Evolutionary conservation across 2,888 invertebrate genomes (phyloP), one percentile per base, ranked within the genome.

Genomic region (Dioctria linearis): DNA sequence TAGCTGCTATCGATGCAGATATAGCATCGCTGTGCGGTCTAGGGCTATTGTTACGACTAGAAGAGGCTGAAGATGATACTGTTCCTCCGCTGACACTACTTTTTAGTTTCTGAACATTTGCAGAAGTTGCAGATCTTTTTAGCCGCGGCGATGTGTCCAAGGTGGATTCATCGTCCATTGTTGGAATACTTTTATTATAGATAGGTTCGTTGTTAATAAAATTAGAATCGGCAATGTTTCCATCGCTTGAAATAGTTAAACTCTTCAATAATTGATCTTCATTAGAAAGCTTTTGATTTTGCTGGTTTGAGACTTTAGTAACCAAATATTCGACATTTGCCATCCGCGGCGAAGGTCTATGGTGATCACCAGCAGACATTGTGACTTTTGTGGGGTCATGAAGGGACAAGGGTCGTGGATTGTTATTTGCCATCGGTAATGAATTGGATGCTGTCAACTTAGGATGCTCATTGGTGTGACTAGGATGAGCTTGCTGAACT

Each of bases 21-120:
- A 83, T 46, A 11, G 92, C 91, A 83, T 92, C 92, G n/a, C 91
- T 90, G 76, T 90, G 88, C 6, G 92, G 91, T 65, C 92, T 87
- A 0, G 93, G 93, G 84, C 92, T 92, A 82, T 92, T 92, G 86
- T 92, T 92, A 59, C 92, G 88, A 81, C 91, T 91, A 83, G 89
- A 90, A 13, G 88, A 88, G 79, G 86, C 87, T 78, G 90, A 90
- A 54, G 88, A 90, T 0, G 90, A 88, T 0, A 89, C 89, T 37
- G 89, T 85, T 2, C 88, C 88, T 37, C 86, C 86, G 57, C 85
- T 83, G 0, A 88, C 87, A 83, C 63, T 49, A n/a, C 37, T 71
- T 76, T 81, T 82, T 42, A 82, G 42, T 66, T 83, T 91, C 66
- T 85, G 84, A 78, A 83, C 78, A 81, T 83, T 84, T 42, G 83